phyloP scores from a whole-genome alignment of 2,797 vertebrate genomes.

The Sardinella longiceps region DNA sequence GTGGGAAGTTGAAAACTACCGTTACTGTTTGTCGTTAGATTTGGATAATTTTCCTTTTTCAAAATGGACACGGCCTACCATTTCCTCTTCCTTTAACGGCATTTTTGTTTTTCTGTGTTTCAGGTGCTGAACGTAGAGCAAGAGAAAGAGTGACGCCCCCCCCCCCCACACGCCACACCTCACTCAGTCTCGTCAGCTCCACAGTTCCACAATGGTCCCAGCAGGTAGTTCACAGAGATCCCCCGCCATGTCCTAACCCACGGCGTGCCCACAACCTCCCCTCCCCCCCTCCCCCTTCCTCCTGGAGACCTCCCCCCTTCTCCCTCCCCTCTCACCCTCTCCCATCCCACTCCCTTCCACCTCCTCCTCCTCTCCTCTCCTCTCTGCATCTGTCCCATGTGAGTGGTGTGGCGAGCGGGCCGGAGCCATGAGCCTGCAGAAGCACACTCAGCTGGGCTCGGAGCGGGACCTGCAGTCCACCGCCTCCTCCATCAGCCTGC shows the following conservation, averaged over 20 bases:
- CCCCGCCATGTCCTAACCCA: constrained; percentile 12
- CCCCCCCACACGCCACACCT: not conserved
- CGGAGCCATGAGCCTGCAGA: constrained; percentile 88
- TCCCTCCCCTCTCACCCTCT: not conserved
- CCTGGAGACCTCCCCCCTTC: not conserved
- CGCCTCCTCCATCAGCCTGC: constrained; percentile 91
- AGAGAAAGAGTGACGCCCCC: not conserved
- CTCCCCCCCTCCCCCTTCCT: not conserved
- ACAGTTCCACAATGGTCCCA: not conserved
- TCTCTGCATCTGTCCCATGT: not conserved
- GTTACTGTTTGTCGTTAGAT: too few species aligned
- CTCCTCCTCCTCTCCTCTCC: not conserved
- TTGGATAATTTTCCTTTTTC: too few species aligned
- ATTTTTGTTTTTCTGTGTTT: not conserved
- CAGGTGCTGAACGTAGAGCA: not conserved
- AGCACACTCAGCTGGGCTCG: constrained; percentile 86
- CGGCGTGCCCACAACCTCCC: not conserved
- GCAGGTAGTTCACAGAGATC: not conserved
- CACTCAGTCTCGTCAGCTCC: not conserved
- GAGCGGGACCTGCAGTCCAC: constrained; percentile 95
- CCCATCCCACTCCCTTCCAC: not conserved
- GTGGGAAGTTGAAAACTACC: too few species aligned
- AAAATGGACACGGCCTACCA: too few species aligned
- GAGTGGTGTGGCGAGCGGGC: constrained; percentile 11
- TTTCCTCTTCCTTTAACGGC: not conserved